These are phyloP conservation scores for Ornithorhynchus anatinus DNA, from an alignment of 2,113 vertebrate genomes.

Conservation along the genomic window DNA sequence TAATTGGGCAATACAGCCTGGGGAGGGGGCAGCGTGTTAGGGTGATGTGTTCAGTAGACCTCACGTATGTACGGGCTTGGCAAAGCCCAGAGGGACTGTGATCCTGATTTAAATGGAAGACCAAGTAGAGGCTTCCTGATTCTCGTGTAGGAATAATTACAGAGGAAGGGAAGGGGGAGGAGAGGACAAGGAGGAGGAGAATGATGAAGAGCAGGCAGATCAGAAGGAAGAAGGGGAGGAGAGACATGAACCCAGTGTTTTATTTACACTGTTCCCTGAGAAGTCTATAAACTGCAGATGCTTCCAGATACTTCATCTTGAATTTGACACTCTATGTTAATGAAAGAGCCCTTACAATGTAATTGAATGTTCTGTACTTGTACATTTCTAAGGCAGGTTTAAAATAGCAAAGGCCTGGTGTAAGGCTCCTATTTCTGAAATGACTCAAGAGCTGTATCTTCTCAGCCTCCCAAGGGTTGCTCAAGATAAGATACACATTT, in stretches of 20 bases:
- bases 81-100: background rate
- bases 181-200: too few species aligned
- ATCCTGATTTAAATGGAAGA: background rate
- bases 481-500: background rate
- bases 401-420: too few species aligned
- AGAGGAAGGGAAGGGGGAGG: too few species aligned
- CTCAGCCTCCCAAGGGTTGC: background rate
- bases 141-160: background rate
- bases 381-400: conserved; percentile 7
- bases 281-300: too few species aligned
- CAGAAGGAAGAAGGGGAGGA: too few species aligned
- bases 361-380: conserved; percentile 2
- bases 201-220: too few species aligned
- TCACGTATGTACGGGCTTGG: background rate
- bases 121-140: background rate
- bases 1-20: too few species aligned
- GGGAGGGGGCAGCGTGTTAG: too few species aligned
- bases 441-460: background rate
- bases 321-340: background rate
- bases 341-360: background rate
- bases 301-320: background rate
- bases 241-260: background rate
- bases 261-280: background rate
- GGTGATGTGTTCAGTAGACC: too few species aligned
- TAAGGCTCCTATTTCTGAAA: too few species aligned